A percentile compares a stretch with the other conserved stretches of the same genome.
Conservation (phyloP, 2,113 vertebrate species). For the Delphinapterus leucas region DNA sequence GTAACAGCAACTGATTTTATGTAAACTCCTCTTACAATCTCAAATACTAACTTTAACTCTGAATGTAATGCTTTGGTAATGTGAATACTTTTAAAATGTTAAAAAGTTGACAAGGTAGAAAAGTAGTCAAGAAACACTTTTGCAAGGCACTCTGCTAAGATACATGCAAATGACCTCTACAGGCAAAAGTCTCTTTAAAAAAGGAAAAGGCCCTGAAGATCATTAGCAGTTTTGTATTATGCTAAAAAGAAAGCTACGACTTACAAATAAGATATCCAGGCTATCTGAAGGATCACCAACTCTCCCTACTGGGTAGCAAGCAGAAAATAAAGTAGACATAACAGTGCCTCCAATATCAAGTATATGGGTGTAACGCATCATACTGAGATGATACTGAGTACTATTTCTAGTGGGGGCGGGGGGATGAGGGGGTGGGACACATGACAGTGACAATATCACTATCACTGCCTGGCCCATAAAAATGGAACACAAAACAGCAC, state of each 20-base stretch:
- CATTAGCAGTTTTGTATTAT: not conserved
- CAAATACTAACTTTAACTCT: not conserved
- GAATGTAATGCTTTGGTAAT: not conserved
- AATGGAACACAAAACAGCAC: not conserved
- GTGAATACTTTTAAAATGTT: not conserved
- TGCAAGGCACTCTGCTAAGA: not conserved
- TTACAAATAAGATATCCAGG: conserved; percentile 5
- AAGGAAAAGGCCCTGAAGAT: not conserved
- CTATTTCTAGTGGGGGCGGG: not conserved
- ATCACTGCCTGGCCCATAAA: not conserved
- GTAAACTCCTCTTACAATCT: not conserved
- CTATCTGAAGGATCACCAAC: not conserved
- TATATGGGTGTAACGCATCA: not conserved
- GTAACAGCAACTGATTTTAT: conserved; percentile 17
- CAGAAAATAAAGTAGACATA: not conserved
- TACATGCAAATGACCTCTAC: not conserved
- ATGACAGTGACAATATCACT: not conserved
- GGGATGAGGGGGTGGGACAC: not conserved
- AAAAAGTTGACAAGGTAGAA: not conserved
- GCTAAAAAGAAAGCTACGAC: not conserved
- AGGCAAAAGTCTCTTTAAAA: not conserved
- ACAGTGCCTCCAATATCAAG: not conserved
- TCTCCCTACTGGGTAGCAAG: not conserved
- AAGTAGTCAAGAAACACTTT: not conserved
- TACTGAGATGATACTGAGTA: not conserved